These are phyloP conservation scores for Chelidonichthys spinosus DNA, from an alignment of 2,797 vertebrate species.

Conservation along the genomic window DNA sequence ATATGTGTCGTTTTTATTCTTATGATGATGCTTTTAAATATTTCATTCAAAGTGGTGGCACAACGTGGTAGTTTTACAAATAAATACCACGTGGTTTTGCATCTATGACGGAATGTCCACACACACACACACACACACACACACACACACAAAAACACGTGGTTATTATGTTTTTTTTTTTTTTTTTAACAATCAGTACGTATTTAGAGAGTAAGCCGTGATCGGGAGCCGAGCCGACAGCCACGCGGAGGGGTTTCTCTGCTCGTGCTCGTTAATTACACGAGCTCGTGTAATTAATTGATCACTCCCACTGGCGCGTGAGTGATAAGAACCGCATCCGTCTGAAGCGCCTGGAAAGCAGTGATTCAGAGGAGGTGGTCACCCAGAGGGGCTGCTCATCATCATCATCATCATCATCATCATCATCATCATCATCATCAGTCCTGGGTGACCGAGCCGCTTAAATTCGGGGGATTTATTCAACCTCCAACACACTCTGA, in stretches of 20 bases:
- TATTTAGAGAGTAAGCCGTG: not conserved
- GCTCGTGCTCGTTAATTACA: conserved; percentile 76
- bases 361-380: conserved; percentile 65
- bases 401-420: conserved; percentile 41
- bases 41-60: no score
- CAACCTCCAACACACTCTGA: no score
- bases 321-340: conserved; percentile 71
- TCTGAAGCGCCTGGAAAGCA: conserved; percentile 52
- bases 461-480: not conserved
- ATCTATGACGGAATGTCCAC: not conserved
- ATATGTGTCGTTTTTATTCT: no score
- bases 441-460: conserved; percentile 17
- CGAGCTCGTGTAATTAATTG: conserved; percentile 75
- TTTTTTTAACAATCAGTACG: not conserved
- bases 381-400: conserved; percentile 41
- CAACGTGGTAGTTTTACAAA: no score
- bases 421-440: conserved; percentile 46
- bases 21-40: no score
- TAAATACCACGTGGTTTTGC: no score
- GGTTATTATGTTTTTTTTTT: not conserved
- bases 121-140: conserved; percentile 3
- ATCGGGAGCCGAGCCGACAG: conserved; percentile 2
- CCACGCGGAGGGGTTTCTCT: conserved; percentile 16
- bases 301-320: conserved; percentile 65
- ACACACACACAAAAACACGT: not conserved